A percentile compares a stretch with the other conserved stretches of the same genome.
Conservation (phyloP, 2,888 invertebrate genomes). For the Junonia oenone region DNA sequence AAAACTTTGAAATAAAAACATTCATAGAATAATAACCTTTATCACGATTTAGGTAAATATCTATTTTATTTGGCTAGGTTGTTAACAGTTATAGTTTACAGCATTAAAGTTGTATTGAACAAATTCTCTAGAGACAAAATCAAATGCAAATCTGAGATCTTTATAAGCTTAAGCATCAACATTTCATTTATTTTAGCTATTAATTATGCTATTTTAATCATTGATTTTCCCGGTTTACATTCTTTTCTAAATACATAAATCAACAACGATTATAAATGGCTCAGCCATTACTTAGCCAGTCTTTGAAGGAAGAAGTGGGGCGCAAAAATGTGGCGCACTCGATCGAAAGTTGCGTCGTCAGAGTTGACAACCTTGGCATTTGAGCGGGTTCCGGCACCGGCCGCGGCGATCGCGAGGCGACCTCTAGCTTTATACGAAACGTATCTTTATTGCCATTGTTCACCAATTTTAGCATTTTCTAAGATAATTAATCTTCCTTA, state of each 20-base stretch:
- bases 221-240: background rate
- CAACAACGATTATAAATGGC: conserved; percentile 17
- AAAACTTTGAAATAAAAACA: conserved; percentile 12
- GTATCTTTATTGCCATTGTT: conserved; percentile 27
- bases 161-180: background rate
- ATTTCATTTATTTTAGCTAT: background rate
- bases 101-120: background rate
- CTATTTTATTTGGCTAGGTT: background rate
- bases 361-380: conserved; percentile 79
- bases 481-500: background rate
- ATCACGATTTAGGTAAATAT: conserved; percentile 7
- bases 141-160: background rate
- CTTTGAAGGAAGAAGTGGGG: conserved; percentile 48
- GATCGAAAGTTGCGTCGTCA: conserved; percentile 78
- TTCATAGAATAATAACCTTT: conserved; percentile 17
- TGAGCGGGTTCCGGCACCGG: conserved; percentile 69
- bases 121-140: background rate
- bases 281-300: conserved; percentile 20
- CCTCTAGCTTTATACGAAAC: conserved; percentile 34
- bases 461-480: background rate
- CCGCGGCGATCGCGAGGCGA: conserved; percentile 54
- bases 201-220: background rate
- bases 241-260: conserved; percentile 1
- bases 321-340: conserved; percentile 72
- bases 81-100: background rate